A percentile compares a stretch with the other conserved stretches of the same genome.
Conservation (phyloP, 2,888 invertebrate species). For the Allophyes oxyacanthae region DNA sequence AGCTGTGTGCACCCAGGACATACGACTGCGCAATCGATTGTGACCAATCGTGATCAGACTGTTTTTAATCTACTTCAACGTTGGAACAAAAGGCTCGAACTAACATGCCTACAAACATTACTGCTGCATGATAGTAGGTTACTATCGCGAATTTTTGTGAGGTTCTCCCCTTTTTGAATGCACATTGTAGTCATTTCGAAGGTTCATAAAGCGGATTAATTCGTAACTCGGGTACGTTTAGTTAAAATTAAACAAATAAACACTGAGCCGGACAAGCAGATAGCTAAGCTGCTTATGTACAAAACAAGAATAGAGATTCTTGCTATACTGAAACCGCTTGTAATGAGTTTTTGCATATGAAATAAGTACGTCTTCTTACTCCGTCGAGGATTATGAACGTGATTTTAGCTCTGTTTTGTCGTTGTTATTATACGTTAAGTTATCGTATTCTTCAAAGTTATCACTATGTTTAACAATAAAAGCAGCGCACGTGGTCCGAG, state of each 20-base stretch:
- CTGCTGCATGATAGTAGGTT: slow-evolving; percentile 23
- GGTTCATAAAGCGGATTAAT: no score
- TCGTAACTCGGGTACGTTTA: no score
- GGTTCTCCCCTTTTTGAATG: background rate
- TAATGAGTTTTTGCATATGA: no score
- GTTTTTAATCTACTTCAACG: slow-evolving; percentile 55
- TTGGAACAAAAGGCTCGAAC: slow-evolving; percentile 45
- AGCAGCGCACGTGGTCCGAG: slow-evolving; percentile 14
- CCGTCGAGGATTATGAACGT: no score
- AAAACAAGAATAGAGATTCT: no score
- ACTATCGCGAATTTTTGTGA: slow-evolving; percentile 3
- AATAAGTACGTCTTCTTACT: no score
- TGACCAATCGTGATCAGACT: slow-evolving; percentile 67
- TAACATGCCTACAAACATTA: slow-evolving; percentile 39
- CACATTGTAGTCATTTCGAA: slow-evolving; percentile 2
- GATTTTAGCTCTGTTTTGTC: no score
- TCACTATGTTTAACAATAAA: slow-evolving; percentile 5
- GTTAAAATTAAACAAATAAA: no score
- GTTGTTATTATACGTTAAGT: background rate
- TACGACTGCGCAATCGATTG: slow-evolving; percentile 76
- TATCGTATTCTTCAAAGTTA: no score
- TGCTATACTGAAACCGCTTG: no score
- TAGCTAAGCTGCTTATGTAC: no score
- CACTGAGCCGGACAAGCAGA: no score
- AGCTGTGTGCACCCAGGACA: slow-evolving; percentile 51